Conservation (phyloP, 1,140 invertebrate species). For the Stegodyphus mimosarum region DNA sequence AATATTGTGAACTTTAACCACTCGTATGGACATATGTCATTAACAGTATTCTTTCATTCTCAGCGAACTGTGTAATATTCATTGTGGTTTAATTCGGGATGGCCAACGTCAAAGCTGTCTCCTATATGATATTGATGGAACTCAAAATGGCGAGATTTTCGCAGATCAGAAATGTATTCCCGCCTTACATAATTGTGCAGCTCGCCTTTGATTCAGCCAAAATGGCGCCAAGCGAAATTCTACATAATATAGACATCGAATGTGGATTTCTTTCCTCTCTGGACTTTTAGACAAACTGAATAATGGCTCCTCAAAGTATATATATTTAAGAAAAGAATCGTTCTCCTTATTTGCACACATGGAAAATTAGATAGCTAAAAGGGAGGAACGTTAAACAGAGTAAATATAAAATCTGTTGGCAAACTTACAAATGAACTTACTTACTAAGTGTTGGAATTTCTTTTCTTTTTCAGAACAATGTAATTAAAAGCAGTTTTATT, state of each 20-base stretch:
- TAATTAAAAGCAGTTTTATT: background rate
- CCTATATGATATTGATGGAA: no score
- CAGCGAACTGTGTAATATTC: no score
- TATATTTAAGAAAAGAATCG: background rate
- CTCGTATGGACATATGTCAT: no score
- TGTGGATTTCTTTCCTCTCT: background rate
- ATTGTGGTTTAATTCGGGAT: no score
- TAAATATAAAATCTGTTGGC: background rate
- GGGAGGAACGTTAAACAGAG: no score
- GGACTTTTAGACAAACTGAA: background rate
- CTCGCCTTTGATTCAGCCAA: background rate
- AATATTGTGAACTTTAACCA: no score
- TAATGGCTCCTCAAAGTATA: background rate
- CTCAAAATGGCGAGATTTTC: no score
- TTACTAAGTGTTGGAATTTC: background rate
- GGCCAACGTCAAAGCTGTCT: no score
- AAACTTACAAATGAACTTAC: background rate
- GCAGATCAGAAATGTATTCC: background rate
- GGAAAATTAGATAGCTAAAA: no score
- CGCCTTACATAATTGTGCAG: background rate
- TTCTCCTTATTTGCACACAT: no score
- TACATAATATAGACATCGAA: background rate
- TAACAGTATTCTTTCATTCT: no score
- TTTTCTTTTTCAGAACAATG: background rate
- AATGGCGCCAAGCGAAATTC: background rate